These are phyloP conservation scores for Meriones psammophilus DNA, from an alignment of 2,797 vertebrate genomes.

Conservation along the genomic window DNA sequence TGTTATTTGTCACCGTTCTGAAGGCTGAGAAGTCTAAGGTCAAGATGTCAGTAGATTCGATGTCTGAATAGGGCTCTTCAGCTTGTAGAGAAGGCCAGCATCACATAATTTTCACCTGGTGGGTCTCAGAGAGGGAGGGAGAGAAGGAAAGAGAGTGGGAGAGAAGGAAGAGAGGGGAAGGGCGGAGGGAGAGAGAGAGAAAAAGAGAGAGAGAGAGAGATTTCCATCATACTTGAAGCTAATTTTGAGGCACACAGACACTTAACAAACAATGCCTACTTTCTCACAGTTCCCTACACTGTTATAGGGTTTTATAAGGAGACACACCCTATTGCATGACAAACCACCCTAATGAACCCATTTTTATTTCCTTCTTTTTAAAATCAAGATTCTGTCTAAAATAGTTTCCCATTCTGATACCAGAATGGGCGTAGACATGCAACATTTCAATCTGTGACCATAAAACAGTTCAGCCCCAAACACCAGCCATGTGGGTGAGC, in stretches of 20 bases:
- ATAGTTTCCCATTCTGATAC: background rate
- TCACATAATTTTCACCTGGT: background rate
- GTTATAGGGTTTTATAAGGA: background rate
- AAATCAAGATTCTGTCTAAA: background rate
- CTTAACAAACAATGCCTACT: rapidly evolving
- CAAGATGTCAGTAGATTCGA: background rate
- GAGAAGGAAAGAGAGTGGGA: background rate
- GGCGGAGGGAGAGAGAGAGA: background rate
- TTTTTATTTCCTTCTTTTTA: background rate
- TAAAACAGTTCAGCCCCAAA: background rate
- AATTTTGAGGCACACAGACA: background rate
- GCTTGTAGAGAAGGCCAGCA: background rate
- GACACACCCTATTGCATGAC: background rate
- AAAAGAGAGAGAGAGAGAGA: too few relatives aligned
- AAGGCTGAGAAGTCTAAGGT: background rate
- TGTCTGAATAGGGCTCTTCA: background rate
- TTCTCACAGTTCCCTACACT: background rate
- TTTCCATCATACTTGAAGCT: background rate
- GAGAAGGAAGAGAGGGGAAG: rapidly evolving
- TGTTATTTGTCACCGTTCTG: background rate
- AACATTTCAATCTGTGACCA: background rate
- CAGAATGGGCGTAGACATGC: background rate
- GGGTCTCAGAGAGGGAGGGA: background rate
- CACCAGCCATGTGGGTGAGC: too few relatives aligned
- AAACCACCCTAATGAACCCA: background rate